Base-by-base conservation (phyloP, 2,797 vertebrate species). In the Channa striata region DNA sequence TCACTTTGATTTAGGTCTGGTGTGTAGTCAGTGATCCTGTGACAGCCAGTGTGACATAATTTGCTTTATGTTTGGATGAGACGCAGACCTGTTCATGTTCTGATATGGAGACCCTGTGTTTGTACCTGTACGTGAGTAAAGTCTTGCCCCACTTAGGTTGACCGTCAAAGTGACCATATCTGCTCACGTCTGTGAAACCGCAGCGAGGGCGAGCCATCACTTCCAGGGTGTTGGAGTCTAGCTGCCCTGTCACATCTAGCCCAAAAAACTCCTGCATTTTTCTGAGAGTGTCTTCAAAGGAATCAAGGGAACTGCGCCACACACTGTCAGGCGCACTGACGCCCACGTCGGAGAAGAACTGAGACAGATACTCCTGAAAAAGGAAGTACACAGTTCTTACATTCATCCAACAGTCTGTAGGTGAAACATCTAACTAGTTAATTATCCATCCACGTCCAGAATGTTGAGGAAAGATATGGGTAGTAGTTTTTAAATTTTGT, bases 251-350 rank as follows among this genome's bases (percentile, higher is more conserved):
- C 61, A 95, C 91, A 40, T 93, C 77, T 58, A 98, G 92, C 6
- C 94, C 90, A 75, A 95, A 97, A 77, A 94, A 97, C 1, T 83
- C 72, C 87, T 98, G 96, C 97, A 98, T 97, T 93, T 95, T 93
- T 37, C 57, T 91, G 44, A 98, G 89, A 61, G 93, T 74, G 11
- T 72, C 81, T 0, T 81, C 73, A 40, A 84, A 88, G 7, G 81
- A 75, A 40, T 87, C 82, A 0, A 85, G 60, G 33, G 78, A 51
- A 42, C 74, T 78, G 23, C 87, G 80, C 56, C 20, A 59, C 13
- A 49, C 6, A 2, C 40, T 66, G 50, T 30, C 21, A 1, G 80
- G 74, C 17, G 80, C 60, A 1, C 67, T 82, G 68, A 86, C 85
- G 0, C 84, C 87, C 49, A 87, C 72, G 0, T 85, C 72, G 4